Percentiles rank a stretch among this genome's conserved stretches.
Conservation (phyloP, 1,140 invertebrate genomes). For the Ericerus pela region DNA sequence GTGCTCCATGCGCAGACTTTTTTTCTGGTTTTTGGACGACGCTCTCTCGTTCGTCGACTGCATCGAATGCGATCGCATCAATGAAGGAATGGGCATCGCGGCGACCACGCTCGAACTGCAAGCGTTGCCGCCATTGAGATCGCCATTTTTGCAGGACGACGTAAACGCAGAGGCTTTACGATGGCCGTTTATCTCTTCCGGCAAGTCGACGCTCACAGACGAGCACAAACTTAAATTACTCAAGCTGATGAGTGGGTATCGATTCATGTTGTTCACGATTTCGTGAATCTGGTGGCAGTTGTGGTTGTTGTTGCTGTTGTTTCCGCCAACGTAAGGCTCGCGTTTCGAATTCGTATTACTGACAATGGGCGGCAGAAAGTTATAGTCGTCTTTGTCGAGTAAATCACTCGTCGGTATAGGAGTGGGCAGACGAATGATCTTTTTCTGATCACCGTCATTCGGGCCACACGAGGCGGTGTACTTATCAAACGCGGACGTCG, state of each 20-base stretch:
- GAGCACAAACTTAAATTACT: conserved; percentile 35
- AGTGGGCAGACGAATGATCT: conserved; percentile 28
- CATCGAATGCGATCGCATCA: background rate
- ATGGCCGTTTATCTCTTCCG: background rate
- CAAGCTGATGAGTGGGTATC: conserved; percentile 24
- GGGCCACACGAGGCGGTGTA: conserved; percentile 25
- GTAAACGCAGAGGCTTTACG: too few species aligned
- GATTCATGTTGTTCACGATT: conserved; percentile 10
- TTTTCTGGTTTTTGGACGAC: conserved; percentile 4
- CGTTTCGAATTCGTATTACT: conserved; percentile 2
- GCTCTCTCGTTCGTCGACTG: background rate
- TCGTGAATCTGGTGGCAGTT: too few species aligned
- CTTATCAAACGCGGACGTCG: conserved; percentile 34
- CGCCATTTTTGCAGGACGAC: too few species aligned
- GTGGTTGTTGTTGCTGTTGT: too few species aligned
- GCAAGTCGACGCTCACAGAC: conserved; percentile 27
- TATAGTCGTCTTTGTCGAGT: conserved; percentile 15
- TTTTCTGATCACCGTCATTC: conserved; percentile 24
- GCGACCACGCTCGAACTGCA: too few species aligned
- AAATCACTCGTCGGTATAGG: conserved; percentile 21
- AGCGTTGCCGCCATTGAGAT: too few species aligned
- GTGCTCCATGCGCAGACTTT: conserved; percentile 12
- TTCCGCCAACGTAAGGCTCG: too few species aligned
- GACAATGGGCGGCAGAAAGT: conserved; percentile 14
- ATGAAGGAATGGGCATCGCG: background rate